Percentiles rank a stretch among this genome's conserved stretches.
These are phyloP conservation scores for Leptonema lineaticorne DNA, from an alignment of 1,140 invertebrate species.

Conservation along the genomic window DNA sequence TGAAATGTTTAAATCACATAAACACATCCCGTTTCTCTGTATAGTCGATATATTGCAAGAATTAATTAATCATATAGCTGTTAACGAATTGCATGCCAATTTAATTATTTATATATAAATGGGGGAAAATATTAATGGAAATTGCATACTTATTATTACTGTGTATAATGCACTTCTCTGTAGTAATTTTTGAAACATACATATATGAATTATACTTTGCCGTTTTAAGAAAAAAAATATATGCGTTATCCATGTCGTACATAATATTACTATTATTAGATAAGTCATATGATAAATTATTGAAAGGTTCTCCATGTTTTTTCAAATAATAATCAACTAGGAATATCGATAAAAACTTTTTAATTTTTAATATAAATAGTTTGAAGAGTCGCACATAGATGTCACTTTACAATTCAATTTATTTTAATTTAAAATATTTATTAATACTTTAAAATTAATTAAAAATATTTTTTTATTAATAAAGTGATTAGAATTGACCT, in stretches of 20 bases:
- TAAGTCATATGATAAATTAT: constrained; percentile 4
- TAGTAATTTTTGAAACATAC: constrained; percentile 22
- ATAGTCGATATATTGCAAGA: background rate
- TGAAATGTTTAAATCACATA: background rate
- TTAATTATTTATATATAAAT: no score
- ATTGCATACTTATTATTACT: constrained; percentile 3
- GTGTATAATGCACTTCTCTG: constrained; percentile 8
- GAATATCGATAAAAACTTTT: background rate
- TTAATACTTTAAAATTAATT: no score
- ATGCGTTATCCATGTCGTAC: constrained; percentile 34
- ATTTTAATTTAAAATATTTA: background rate
- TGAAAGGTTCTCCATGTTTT: constrained; percentile 9
- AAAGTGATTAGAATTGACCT: no score
- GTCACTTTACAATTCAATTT: background rate
- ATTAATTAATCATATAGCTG: background rate
- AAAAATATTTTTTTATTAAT: background rate
- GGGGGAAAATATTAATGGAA: no score
- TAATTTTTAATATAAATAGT: background rate
- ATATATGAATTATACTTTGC: constrained; percentile 15
- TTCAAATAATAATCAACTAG: no score
- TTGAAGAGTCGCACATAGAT: background rate
- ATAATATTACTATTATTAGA: constrained; percentile 31
- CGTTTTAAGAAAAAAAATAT: no score
- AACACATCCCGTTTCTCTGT: background rate
- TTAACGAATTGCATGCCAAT: constrained; percentile 15